Base-by-base conservation (phyloP, 2,113 vertebrate genomes). In the Ictalurus furcatus region DNA sequence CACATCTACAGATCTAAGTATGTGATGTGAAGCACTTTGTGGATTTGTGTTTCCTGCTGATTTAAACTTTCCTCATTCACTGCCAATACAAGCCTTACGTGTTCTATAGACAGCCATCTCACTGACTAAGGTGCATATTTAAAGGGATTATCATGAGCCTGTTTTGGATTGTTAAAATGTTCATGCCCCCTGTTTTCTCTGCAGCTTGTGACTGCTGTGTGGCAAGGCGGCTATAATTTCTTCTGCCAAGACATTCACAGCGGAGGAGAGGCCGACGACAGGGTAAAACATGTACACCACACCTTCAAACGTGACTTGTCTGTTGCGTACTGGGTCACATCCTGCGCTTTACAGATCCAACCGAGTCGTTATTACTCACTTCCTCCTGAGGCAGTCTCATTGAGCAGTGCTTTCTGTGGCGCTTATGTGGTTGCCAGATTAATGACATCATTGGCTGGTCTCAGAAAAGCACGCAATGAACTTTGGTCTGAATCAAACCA, bases 231-330 rank as follows among this genome's bases (percentile, higher is more conserved):
- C 81, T 99, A 99, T 95, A 97, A 96, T 94, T 97, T 99, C 94
- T 97, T 96, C 96, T 99, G 98, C 92, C 98, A 99, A 94, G 94
- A 98, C 92, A 98, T 97, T 0, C 96, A 95, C 92, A 97, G 96
- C 4, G 95, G 94, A 61, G 97, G 95, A 86, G 97, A 97, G 88
- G 95, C 95, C 0, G 98, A 99, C 88, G 94, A 95, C 90, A 99
- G 97, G 97, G 98, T 98, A 96, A 92, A 88, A 91, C 6, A 2
- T 23, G 76, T 48, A 34, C 52, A 56, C 21, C 23, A 56, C 21
- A 54, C 44, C 54, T n/a, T 71, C 44, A 19, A 40, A 74, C 30
- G 0, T 58, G 17, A 12, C n/a, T 25, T 28, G 16, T 23, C 2
- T 17, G 2, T 61, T 19, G 12, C 6, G 4, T 28, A 25, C 37